Conservation (phyloP, 2,888 invertebrate species). For the Drosophila niveifrons region DNA sequence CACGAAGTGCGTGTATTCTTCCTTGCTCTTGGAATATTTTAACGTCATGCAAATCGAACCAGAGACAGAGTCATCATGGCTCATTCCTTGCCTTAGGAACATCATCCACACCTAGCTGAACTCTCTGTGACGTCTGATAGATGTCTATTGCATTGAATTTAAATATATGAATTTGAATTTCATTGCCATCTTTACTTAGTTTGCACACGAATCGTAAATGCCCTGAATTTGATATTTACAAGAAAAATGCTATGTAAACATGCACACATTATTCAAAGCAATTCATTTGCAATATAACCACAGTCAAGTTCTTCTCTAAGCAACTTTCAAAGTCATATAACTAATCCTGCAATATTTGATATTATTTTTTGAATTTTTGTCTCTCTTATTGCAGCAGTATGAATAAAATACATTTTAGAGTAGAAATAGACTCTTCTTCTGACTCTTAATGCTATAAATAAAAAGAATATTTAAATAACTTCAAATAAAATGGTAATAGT, state of each 20-base stretch:
- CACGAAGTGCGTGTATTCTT: constrained; percentile 14
- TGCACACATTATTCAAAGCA: not conserved
- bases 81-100: constrained; percentile 12
- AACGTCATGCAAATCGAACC: constrained; percentile 50
- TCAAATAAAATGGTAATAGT: no score
- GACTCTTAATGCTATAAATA: no score
- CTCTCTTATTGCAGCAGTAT: no score
- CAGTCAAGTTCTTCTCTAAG: not conserved
- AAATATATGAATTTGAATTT: constrained; percentile 47
- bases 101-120: constrained; percentile 2
- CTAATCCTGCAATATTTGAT: no score
- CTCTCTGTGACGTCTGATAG: constrained; percentile 19
- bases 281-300: not conserved
- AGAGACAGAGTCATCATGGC: not conserved
- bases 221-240: not conserved
- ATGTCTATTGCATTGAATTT: constrained; percentile 53
- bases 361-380: no score
- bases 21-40: constrained; percentile 27
- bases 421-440: no score
- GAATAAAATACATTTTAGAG: no score
- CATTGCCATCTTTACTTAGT: constrained; percentile 7
- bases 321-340: no score
- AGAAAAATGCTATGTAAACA: not conserved
- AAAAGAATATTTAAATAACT: no score
- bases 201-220: constrained; percentile 1